Evolutionary conservation across 1,140 invertebrate species (phyloP).

Genomic region (Pseudomyrmex cubaensis): DNA sequence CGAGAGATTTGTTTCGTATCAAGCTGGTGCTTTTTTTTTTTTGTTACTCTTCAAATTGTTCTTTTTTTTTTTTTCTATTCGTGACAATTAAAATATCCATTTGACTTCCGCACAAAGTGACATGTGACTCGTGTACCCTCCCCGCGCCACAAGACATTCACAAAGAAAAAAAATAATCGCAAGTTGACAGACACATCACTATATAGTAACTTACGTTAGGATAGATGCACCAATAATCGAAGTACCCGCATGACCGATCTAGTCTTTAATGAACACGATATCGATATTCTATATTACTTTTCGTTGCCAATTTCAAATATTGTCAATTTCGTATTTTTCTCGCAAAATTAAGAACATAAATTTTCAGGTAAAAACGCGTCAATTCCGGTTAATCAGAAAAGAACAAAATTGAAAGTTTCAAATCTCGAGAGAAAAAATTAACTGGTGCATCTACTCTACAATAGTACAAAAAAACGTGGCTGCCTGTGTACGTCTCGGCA

Average conservation of each 20-base stretch:
- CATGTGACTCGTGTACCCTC: constrained; percentile 81
- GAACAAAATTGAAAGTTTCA: too few species aligned
- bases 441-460: constrained; percentile 14
- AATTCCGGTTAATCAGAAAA: not conserved
- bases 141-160: constrained; percentile 82
- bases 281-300: too few species aligned
- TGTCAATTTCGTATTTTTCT: not conserved
- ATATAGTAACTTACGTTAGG: constrained; percentile 20
- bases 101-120: constrained; percentile 7
- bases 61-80: not conserved
- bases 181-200: constrained; percentile 38
- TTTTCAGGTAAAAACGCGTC: not conserved
- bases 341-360: not conserved
- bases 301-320: not conserved
- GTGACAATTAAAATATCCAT: not conserved
- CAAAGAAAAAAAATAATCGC: constrained; percentile 24
- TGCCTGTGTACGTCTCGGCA: constrained; percentile 9
- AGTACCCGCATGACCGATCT: not conserved
- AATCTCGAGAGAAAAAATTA: not conserved
- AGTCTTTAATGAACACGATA: not conserved
- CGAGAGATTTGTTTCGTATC: not conserved
- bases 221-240: constrained; percentile 14
- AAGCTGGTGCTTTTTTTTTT: constrained; percentile 8
- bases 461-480: constrained; percentile 14
- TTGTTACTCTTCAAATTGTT: too few species aligned